Conservation (phyloP, 1,140 invertebrate species). For the Cyrtorhinus lividipennis region DNA sequence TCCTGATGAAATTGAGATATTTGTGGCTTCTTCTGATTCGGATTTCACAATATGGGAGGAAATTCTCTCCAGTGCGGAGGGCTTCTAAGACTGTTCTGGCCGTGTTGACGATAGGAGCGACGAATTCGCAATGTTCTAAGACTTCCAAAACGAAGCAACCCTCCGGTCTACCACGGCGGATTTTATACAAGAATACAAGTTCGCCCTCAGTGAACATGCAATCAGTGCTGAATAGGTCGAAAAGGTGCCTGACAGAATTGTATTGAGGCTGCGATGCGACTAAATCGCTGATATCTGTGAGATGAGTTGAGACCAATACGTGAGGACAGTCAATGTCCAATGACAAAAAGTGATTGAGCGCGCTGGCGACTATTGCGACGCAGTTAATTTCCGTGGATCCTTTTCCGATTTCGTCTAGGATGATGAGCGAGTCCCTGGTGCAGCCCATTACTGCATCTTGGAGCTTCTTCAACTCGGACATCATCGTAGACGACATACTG, state of each 20-base stretch:
- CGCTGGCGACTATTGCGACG: slow-evolving; percentile 13
- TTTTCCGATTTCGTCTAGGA: slow-evolving; percentile 18
- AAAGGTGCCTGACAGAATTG: neutral
- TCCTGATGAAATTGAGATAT: neutral
- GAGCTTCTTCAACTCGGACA: slow-evolving; percentile 15
- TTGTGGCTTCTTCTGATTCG: slow-evolving; percentile 1
- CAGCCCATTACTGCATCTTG: neutral
- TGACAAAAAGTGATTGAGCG: slow-evolving; percentile 8
- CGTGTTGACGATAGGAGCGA: neutral
- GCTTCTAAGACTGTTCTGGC: slow-evolving; percentile 1
- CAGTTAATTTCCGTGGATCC: slow-evolving; percentile 16
- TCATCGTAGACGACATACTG: slow-evolving; percentile 12
- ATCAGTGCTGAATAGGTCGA: neutral
- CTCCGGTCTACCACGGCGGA: neutral
- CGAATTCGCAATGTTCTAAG: neutral
- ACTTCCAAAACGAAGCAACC: slow-evolving; percentile 1
- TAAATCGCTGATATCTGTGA: neutral
- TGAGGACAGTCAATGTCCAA: slow-evolving; percentile 12
- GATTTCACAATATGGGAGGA: slow-evolving; percentile 1
- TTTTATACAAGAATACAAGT: slow-evolving; percentile 7
- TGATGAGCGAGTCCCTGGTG: neutral
- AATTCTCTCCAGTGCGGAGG: slow-evolving; percentile 1
- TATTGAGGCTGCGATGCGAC: neutral
- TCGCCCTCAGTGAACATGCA: slow-evolving; percentile 2
- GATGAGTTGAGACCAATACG: slow-evolving; percentile 15